These are phyloP conservation scores for Choloepus hoffmanni DNA, from an alignment of 2,113 vertebrate genomes.

Conservation along the genomic window DNA sequence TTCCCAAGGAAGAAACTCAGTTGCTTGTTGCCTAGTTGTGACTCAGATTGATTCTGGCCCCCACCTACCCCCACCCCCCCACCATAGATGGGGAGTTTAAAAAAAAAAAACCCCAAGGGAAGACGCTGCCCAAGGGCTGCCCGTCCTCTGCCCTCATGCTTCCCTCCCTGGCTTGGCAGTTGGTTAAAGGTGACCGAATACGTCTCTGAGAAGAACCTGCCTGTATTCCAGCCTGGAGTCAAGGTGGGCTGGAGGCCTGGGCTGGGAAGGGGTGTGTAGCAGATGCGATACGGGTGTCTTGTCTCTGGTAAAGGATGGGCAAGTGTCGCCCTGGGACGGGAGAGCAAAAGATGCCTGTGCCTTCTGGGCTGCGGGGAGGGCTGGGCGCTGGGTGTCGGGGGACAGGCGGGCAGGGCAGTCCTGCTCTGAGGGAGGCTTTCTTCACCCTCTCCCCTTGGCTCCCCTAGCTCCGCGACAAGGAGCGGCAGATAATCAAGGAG, in stretches of 20 bases:
- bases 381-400: fast-evolving
- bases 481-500: constrained; percentile 98
- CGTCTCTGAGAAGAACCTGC: constrained; percentile 92
- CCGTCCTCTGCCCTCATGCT: not conserved
- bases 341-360: not conserved
- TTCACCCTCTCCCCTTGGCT: not conserved
- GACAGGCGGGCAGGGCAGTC: not conserved
- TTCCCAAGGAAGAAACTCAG: not conserved
- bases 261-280: not conserved
- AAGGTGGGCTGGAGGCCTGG: constrained; percentile 88
- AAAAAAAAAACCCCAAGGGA: not conserved
- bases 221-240: constrained; percentile 92
- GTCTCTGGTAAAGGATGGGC: not conserved
- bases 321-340: not conserved
- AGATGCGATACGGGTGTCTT: not conserved
- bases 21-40: not conserved
- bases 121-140: not conserved
- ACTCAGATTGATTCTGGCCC: not conserved
- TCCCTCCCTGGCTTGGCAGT: constrained; percentile 84
- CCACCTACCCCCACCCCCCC: not conserved
- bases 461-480: constrained; percentile 96
- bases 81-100: not conserved
- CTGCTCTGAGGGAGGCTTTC: constrained; percentile 17
- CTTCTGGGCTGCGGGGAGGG: not conserved
- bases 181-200: constrained; percentile 96